A percentile compares a stretch with the other conserved stretches of the same genome.
phyloP scores from a whole-genome alignment of 2,888 invertebrate genomes.

The Leptothorax acervorum region DNA sequence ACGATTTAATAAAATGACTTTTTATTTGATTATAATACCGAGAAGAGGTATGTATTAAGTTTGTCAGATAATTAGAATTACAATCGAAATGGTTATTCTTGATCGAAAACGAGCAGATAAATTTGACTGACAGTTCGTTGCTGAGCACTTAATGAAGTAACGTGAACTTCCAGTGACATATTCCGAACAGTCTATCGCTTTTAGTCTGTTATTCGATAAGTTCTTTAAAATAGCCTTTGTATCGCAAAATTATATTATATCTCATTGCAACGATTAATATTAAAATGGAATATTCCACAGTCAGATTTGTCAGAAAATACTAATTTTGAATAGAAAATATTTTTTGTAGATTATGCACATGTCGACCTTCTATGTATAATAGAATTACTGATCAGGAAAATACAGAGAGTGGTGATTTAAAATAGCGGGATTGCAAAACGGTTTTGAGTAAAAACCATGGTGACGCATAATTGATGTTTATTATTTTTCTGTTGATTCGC shows the following conservation, averaged over 20 bases:
- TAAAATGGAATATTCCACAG: not conserved
- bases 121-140: conserved; percentile 54
- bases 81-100: conserved; percentile 53
- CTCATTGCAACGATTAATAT: conserved; percentile 13
- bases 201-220: conserved; percentile 43
- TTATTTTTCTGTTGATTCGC: conserved; percentile 11
- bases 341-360: not conserved
- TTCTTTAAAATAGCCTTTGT: conserved; percentile 39
- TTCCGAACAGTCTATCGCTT: conserved; percentile 41
- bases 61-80: conserved; percentile 54
- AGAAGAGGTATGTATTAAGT: conserved; percentile 22
- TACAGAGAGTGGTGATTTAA: not conserved
- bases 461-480: conserved; percentile 19
- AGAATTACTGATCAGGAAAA: conserved; percentile 16
- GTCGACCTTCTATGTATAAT: not conserved
- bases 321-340: conserved; percentile 20
- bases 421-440: not conserved
- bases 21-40: conserved; percentile 9
- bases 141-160: conserved; percentile 34
- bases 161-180: conserved; percentile 40
- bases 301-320: not conserved
- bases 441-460: not conserved
- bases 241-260: conserved; percentile 30
- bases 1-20: conserved; percentile 38
- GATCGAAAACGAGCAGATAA: conserved; percentile 47